Conservation (phyloP, 2,113 vertebrate genomes). For the Penelope pileata region DNA sequence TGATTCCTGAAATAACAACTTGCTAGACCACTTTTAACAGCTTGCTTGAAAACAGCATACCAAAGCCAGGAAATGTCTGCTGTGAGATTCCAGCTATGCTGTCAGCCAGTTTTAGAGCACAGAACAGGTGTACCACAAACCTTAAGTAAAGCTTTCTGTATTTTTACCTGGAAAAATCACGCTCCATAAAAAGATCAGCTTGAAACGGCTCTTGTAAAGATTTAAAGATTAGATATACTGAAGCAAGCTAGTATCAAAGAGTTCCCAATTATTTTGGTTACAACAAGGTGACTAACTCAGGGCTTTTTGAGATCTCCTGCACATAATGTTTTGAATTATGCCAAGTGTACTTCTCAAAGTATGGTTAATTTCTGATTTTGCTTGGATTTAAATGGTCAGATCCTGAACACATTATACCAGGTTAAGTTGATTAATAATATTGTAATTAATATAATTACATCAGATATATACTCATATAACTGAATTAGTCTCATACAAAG, state of each 20-base stretch:
- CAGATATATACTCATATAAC: not conserved
- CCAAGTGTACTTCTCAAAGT: not conserved
- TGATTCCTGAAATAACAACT: not conserved
- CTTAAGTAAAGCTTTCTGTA: not conserved
- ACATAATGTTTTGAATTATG: not conserved
- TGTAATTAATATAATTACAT: not conserved
- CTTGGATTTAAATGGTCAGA: not conserved
- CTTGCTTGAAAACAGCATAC: not conserved
- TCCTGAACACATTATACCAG: not conserved
- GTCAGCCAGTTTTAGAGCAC: not conserved
- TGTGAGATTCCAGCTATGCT: not conserved
- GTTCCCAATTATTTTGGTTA: not conserved
- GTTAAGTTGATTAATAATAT: not conserved
- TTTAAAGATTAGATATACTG: not conserved
- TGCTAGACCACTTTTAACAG: not conserved
- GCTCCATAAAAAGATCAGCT: not conserved
- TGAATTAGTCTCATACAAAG: not conserved
- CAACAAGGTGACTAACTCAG: not conserved
- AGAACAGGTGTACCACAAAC: not conserved
- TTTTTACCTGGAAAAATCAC: not conserved
- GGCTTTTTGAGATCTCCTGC: not conserved
- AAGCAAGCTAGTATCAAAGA: not conserved
- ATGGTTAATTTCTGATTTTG: not conserved
- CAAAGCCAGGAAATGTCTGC: not conserved
- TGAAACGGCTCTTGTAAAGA: not conserved